Evolutionary conservation across 1,140 invertebrate species (phyloP).

Genomic region (Papilio xuthus): DNA sequence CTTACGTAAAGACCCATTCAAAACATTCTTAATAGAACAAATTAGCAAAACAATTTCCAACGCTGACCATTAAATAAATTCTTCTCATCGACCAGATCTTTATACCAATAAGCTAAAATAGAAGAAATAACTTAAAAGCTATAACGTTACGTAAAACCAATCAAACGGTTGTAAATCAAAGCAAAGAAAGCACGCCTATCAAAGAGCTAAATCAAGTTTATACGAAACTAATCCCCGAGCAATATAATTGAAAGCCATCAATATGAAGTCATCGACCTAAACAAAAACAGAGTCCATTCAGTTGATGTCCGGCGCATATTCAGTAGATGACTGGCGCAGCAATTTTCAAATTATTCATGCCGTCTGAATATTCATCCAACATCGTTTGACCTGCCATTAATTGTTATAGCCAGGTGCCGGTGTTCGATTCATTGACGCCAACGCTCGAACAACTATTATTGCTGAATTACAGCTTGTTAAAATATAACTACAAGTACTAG

Average conservation of each 20-base stretch:
- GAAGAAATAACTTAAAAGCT: slow-evolving; percentile 26
- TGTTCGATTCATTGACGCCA: slow-evolving; percentile 29
- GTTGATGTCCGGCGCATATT: slow-evolving; percentile 64
- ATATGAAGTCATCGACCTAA: slow-evolving; percentile 66
- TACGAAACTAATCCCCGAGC: slow-evolving; percentile 37
- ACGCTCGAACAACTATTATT: slow-evolving; percentile 41
- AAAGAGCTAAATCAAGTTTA: slow-evolving; percentile 38
- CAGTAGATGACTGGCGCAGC: slow-evolving; percentile 62
- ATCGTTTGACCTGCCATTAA: slow-evolving; percentile 73
- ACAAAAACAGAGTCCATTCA: slow-evolving; percentile 56
- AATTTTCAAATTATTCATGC: slow-evolving; percentile 77
- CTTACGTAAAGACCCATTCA: background rate
- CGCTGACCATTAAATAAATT: background rate
- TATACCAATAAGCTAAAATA: slow-evolving; percentile 13
- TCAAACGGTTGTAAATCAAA: slow-evolving; percentile 39
- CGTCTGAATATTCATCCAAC: slow-evolving; percentile 73
- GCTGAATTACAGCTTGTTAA: slow-evolving; percentile 45
- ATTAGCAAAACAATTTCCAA: slow-evolving; percentile 10
- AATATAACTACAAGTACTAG: slow-evolving; percentile 10
- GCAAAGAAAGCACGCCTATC: slow-evolving; percentile 38
- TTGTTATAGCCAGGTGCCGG: slow-evolving; percentile 70
- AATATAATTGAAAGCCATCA: slow-evolving; percentile 49
- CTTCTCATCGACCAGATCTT: background rate
- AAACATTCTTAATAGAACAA: background rate
- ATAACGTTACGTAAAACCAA: slow-evolving; percentile 27